phyloP scores from a whole-genome alignment of 1,140 invertebrate genomes.

The Anthonomus grandis region DNA sequence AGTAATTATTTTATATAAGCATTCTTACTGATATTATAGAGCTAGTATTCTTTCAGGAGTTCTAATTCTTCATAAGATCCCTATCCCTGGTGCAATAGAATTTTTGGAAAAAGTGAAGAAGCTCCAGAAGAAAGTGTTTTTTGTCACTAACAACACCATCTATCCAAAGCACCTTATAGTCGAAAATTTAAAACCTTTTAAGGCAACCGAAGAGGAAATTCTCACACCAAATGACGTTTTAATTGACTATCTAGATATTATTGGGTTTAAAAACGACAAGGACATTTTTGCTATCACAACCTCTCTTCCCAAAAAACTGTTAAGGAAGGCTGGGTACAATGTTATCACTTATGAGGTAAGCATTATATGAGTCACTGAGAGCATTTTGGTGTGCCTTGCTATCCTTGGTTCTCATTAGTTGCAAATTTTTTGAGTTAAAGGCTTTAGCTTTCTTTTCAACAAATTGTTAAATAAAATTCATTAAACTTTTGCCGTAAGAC shows the following conservation, averaged over 20 bases:
- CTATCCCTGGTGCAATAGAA: background rate
- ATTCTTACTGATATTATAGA: too few relatives aligned
- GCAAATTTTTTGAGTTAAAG: too few relatives aligned
- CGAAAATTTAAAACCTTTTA: background rate
- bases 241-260: background rate
- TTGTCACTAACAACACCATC: background rate
- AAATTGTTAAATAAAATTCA: too few relatives aligned
- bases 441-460: too few relatives aligned
- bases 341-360: background rate
- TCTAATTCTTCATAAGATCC: background rate
- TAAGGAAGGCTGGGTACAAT: background rate
- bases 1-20: too few relatives aligned
- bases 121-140: background rate
- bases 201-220: background rate
- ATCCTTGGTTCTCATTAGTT: too few relatives aligned
- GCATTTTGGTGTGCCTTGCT: too few relatives aligned
- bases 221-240: background rate
- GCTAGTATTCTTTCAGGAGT: too few relatives aligned
- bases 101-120: background rate
- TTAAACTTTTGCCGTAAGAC: too few relatives aligned
- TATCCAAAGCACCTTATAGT: background rate
- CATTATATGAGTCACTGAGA: too few relatives aligned
- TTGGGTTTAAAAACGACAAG: too few relatives aligned
- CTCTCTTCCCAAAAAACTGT: background rate
- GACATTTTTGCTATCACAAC: background rate